Evolutionary conservation across 1,140 invertebrate species (phyloP), one percentile per base, ranked within the genome.

Genomic region (Zophobas morio): DNA sequence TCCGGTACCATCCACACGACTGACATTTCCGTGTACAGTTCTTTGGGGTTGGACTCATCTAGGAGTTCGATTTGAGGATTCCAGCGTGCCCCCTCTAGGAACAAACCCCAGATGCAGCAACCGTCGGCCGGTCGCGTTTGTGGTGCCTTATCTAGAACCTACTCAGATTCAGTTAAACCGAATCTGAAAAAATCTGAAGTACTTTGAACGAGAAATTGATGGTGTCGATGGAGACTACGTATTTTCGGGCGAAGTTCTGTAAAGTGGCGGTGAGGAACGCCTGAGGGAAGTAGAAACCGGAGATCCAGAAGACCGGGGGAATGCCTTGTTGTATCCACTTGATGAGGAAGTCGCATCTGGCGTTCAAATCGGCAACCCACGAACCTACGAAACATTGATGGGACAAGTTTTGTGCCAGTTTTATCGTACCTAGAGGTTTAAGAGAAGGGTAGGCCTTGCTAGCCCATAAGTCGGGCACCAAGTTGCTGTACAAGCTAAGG

Each of bases 211-310:
- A 87, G 86, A 95, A 96, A 3, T 89, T 88, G 37, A 96, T 91
- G 0, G 91, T 90, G 84, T 96, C 94, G 39, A 96, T 94, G 20
- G 94, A 93, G 37, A 95, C 89, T 5, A 91, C 86, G 74, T 93
- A 89, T 84, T 93, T 94, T 77, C 95, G 88, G 1, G 94, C 94
- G 85, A 89, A 96, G 87, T 96, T 96, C 87, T 96, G 95, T 53
- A 95, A 86, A 1, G 93, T 93, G 51, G 93, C 94, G 2, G 94
- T 96, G 8, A 96, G 88, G 86, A 96, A 95, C 0, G 94, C 94
- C 87, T 96, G 94, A 1, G 95, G 94, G 86, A 96, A 96, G 86
- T 93, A 96, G 85, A 96, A 95, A 0, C 94, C 95, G 0, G 94
- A 95, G 66, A 96, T 94, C 95, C 94, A 96, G 85, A 95, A 95